Base-by-base conservation (phyloP, 2,113 vertebrate genomes). In the Centrocercus urophasianus region DNA sequence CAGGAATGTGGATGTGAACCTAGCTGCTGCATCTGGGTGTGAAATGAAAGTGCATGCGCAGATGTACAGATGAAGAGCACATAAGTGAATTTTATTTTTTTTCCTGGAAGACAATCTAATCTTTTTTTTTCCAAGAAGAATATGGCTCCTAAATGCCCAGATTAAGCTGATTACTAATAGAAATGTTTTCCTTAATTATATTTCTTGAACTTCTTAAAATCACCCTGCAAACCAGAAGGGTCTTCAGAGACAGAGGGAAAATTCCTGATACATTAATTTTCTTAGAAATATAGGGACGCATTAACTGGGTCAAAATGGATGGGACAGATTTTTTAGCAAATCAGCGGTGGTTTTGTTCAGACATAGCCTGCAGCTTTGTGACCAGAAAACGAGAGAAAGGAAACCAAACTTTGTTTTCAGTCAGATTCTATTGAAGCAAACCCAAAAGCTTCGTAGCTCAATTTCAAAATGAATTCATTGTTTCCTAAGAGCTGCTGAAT, bases 391-490 rank as follows among this genome's bases (percentile, higher is more conserved):
- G 21, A 30, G n/a, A 82, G 83, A 75, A 84, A 47, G 38, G 27
- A 93, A 95, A 88, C 6, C 4, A 60, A 56, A 54, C 15, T 84
- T 54, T n/a, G 10, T 59, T 90, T 83, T 88, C 83, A 80, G 63
- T 7, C n/a, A 80, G 40, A 56, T 81, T 94, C 77, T 77, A 38
- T 32, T 91, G 50, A 67, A 16, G 8, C 11, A 73, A 93, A 57
- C 12, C 8, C 54, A 18, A 76, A 85, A 79, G 7, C 28, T 83
- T 80, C 8, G 1, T 61, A 89, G 60, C 30, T 57, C 8, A 73
- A 67, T 54, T 82, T 77, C 50, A 88, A 67, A 88, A 24, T 13
- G 21, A 89, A 67, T 59, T 64, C 8, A 60, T 13, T 86, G 30
- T 50, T 66, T 91, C 38, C 47, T 28, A 21, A 61, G n/a, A 78